A percentile compares a stretch with the other conserved stretches of the same genome.
These are phyloP conservation scores for Epistrophella euchroma DNA, from an alignment of 2,888 invertebrate genomes.

Conservation along the genomic window DNA sequence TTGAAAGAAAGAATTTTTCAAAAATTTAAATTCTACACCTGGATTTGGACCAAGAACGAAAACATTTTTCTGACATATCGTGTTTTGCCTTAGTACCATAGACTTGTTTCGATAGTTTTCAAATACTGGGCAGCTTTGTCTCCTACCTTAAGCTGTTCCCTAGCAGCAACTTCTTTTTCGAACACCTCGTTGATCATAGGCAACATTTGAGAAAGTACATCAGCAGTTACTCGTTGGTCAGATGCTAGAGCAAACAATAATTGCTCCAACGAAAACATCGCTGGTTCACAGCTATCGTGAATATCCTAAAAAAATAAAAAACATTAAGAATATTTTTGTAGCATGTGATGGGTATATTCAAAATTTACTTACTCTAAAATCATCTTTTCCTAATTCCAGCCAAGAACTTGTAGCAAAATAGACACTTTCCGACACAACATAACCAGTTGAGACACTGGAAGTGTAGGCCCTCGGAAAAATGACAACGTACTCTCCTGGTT, in stretches of 20 bases:
- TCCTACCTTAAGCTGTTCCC: slow-evolving; percentile 86
- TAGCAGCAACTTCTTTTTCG: slow-evolving; percentile 87
- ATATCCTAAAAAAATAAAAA: slow-evolving; percentile 86
- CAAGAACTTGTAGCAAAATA: slow-evolving; percentile 94
- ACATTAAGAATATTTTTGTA: not conserved
- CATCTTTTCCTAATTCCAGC: slow-evolving; percentile 89
- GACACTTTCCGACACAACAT: slow-evolving; percentile 95
- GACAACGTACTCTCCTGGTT: slow-evolving; percentile 94
- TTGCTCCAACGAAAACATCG: slow-evolving; percentile 94
- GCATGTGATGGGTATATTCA: not conserved
- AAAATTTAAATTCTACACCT: too few relatives aligned
- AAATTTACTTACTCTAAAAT: slow-evolving; percentile 87
- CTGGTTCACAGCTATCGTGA: slow-evolving; percentile 93
- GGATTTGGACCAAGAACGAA: too few relatives aligned
- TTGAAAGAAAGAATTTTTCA: too few relatives aligned
- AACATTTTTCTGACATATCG: too few relatives aligned
- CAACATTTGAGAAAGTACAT: slow-evolving; percentile 88
- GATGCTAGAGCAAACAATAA: slow-evolving; percentile 90
- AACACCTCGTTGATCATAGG: slow-evolving; percentile 85
- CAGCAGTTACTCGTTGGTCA: slow-evolving; percentile 87
- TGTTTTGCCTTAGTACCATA: too few relatives aligned
- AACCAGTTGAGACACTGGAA: slow-evolving; percentile 94
- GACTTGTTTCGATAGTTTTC: too few relatives aligned
- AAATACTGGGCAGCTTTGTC: too few relatives aligned
- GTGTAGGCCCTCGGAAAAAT: slow-evolving; percentile 96